A percentile compares a stretch with the other conserved stretches of the same genome.
phyloP scores from a whole-genome alignment of 2,797 vertebrate species.

The Podarcis lilfordi region DNA sequence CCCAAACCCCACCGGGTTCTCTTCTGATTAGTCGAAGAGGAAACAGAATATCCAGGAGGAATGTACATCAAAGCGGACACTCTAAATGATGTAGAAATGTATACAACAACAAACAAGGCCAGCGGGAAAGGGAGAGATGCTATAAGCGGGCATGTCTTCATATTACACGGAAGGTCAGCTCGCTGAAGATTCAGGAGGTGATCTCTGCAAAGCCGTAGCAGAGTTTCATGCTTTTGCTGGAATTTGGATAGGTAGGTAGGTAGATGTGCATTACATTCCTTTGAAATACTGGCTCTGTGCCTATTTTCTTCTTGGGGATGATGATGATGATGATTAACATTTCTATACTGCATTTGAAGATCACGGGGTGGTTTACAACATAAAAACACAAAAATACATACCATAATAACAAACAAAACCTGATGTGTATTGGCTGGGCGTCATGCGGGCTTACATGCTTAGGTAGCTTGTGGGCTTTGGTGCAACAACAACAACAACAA shows the following conservation, averaged over 20 bases:
- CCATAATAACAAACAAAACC: no score
- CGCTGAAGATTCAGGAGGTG: constrained; percentile 71
- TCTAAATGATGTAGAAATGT: constrained; percentile 86
- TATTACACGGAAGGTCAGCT: constrained; percentile 80
- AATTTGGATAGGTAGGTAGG: neutral
- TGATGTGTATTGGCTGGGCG: no score
- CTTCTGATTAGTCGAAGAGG: constrained; percentile 81
- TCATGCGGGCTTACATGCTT: neutral
- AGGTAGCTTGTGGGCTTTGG: neutral
- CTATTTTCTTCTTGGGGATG: neutral
- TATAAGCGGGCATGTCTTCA: constrained; percentile 82
- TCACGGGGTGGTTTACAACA: no score
- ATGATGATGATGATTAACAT: neutral
- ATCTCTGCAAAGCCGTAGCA: constrained; percentile 62
- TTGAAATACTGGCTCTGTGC: neutral
- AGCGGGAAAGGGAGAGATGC: constrained; percentile 80
- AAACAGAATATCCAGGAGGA: constrained; percentile 82
- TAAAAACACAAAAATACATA: no score
- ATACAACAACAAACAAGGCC: constrained; percentile 84
- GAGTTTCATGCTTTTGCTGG: neutral
- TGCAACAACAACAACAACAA: no score
- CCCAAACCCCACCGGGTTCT: constrained; percentile 79
- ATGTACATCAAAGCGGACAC: constrained; percentile 84
- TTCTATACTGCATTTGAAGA: no score
- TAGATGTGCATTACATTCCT: neutral